Conservation (phyloP, 2,888 invertebrate species). For the Ernsta delagoae region DNA sequence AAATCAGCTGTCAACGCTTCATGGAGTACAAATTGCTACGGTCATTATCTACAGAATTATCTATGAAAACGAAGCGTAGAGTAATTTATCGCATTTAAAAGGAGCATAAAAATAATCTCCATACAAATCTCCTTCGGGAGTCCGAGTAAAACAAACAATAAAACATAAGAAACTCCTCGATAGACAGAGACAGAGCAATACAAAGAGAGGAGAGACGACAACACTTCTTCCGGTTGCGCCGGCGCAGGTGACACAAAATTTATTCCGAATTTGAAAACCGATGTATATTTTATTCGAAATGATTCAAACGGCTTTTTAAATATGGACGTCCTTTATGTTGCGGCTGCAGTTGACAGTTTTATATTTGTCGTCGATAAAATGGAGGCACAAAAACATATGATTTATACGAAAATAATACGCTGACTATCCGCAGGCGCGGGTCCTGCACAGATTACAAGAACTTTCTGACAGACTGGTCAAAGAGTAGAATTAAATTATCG, state of each 20-base stretch:
- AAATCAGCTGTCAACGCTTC: slow-evolving; percentile 73
- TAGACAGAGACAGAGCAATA: slow-evolving; percentile 53
- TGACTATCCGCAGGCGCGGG: slow-evolving; percentile 48
- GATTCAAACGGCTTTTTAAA: slow-evolving; percentile 84
- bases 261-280: slow-evolving; percentile 84
- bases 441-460: no score
- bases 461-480: no score
- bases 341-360: slow-evolving; percentile 80
- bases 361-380: slow-evolving; percentile 79
- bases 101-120: slow-evolving; percentile 77
- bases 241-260: slow-evolving; percentile 83
- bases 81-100: slow-evolving; percentile 81
- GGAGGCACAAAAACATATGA: slow-evolving; percentile 71
- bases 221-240: slow-evolving; percentile 79
- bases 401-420: slow-evolving; percentile 79
- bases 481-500: background rate
- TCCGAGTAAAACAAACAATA: slow-evolving; percentile 74
- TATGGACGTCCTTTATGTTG: slow-evolving; percentile 80
- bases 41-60: slow-evolving; percentile 66
- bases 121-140: slow-evolving; percentile 70
- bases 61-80: slow-evolving; percentile 63
- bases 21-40: slow-evolving; percentile 67
- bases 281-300: slow-evolving; percentile 80
- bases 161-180: slow-evolving; percentile 54
- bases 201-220: slow-evolving; percentile 49